These are phyloP conservation scores for Galaxias olidus DNA, from an alignment of 2,797 vertebrate species.

Conservation along the genomic window DNA sequence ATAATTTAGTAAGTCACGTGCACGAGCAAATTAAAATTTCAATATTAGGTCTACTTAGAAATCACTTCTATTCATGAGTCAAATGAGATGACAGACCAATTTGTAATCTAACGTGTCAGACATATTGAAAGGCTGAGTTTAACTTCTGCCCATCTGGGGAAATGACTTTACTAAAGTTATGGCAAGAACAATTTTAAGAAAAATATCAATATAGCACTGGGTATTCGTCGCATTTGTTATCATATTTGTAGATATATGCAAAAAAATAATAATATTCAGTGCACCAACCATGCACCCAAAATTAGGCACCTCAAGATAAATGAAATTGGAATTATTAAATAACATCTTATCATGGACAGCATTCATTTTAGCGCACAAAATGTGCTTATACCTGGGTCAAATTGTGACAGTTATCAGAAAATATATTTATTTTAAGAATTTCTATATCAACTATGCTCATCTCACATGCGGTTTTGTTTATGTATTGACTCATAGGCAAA, in stretches of 20 bases:
- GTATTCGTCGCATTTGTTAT: no score
- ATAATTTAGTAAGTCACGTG: slow-evolving; percentile 98
- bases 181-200: no score
- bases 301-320: no score
- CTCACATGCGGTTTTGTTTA: slow-evolving; percentile 63
- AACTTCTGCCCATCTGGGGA: slow-evolving; percentile 57
- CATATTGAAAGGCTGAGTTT: slow-evolving; percentile 59
- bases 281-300: no score
- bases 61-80: slow-evolving; percentile 73
- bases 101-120: slow-evolving; percentile 62
- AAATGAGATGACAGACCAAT: slow-evolving; percentile 64
- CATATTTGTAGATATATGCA: no score
- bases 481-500: slow-evolving; percentile 51
- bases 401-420: slow-evolving; percentile 43
- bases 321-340: no score
- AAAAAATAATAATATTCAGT: no score
- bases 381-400: slow-evolving; percentile 2
- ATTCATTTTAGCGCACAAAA: no score
- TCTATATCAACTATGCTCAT: slow-evolving; percentile 55
- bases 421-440: slow-evolving; percentile 48
- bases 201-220: no score
- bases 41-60: slow-evolving; percentile 68
- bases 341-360: no score
- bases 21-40: slow-evolving; percentile 88
- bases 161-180: slow-evolving; percentile 42